phyloP scores from a whole-genome alignment of 2,888 invertebrate genomes.

The Catotricha subobsoleta region DNA sequence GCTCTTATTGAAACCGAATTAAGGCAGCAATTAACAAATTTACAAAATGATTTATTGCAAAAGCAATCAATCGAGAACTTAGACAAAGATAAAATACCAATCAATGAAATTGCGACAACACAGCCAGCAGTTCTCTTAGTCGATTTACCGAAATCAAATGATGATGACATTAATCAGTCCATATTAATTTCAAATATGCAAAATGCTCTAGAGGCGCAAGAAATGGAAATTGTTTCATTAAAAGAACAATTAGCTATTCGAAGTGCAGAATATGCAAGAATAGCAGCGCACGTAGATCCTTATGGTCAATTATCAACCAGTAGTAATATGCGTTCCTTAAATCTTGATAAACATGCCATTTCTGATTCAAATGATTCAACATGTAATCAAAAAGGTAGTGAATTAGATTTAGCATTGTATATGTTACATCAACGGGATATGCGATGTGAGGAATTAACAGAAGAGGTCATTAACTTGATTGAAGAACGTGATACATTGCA shows the following conservation, averaged over 20 bases:
- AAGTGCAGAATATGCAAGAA: slow-evolving; percentile 37
- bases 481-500: slow-evolving; percentile 77
- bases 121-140: no score
- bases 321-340: slow-evolving; percentile 16
- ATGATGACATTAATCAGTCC: slow-evolving; percentile 23
- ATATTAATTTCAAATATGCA: slow-evolving; percentile 29
- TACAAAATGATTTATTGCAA: slow-evolving; percentile 12
- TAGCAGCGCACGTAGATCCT: slow-evolving; percentile 30
- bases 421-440: slow-evolving; percentile 77
- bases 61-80: neutral
- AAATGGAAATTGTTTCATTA: slow-evolving; percentile 51
- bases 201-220: slow-evolving; percentile 45
- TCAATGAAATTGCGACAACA: no score
- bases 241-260: slow-evolving; percentile 47
- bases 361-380: neutral
- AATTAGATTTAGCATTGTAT: slow-evolving; percentile 62
- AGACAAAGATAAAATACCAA: slow-evolving; percentile 15
- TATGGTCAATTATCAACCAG: slow-evolving; percentile 14
- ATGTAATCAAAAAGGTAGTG: slow-evolving; percentile 30
- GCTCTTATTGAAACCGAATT: slow-evolving; percentile 34
- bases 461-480: slow-evolving; percentile 62
- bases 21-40: slow-evolving; percentile 32
- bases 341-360: neutral
- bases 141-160: slow-evolving; percentile 12
- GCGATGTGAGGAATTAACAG: slow-evolving; percentile 67